Evolutionary conservation across 2,888 invertebrate genomes (phyloP).

Genomic region (Vesta saturnalis): DNA sequence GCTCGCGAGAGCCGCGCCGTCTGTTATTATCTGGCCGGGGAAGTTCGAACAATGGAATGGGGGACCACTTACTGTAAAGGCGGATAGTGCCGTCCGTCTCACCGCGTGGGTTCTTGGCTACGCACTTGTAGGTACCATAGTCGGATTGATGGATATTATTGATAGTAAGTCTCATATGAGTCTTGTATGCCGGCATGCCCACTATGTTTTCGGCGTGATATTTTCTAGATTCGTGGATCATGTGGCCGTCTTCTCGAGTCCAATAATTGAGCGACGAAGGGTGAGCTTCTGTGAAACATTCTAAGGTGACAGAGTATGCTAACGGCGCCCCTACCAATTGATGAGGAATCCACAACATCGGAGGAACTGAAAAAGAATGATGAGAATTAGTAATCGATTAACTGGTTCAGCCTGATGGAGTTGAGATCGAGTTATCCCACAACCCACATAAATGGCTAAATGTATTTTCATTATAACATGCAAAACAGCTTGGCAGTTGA

Average conservation of each 20-base stretch:
- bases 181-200: conserved; percentile 80
- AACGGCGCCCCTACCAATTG: conserved; percentile 88
- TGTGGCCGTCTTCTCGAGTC: conserved; percentile 87
- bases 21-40: conserved; percentile 53
- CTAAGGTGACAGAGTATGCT: conserved; percentile 83
- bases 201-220: conserved; percentile 80
- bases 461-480: conserved; percentile 61
- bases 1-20: conserved; percentile 49
- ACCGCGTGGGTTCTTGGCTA: conserved; percentile 90
- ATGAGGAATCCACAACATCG: conserved; percentile 92
- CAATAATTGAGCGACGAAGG: conserved; percentile 92
- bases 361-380: conserved; percentile 11
- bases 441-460: conserved; percentile 52
- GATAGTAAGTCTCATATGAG: conserved; percentile 87
- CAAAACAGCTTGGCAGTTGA: conserved; percentile 56
- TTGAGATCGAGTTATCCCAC: conserved; percentile 30
- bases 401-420: conserved; percentile 34
- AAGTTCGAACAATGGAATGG: conserved; percentile 35
- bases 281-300: conserved; percentile 91
- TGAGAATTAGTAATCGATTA: conserved; percentile 39
- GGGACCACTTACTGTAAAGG: conserved; percentile 81
- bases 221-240: conserved; percentile 87
- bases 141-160: conserved; percentile 80
- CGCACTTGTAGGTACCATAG: conserved; percentile 89
- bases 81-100: conserved; percentile 91